These are phyloP conservation scores for Drosophila gaucha DNA, from an alignment of 2,888 invertebrate genomes.

Conservation along the genomic window DNA sequence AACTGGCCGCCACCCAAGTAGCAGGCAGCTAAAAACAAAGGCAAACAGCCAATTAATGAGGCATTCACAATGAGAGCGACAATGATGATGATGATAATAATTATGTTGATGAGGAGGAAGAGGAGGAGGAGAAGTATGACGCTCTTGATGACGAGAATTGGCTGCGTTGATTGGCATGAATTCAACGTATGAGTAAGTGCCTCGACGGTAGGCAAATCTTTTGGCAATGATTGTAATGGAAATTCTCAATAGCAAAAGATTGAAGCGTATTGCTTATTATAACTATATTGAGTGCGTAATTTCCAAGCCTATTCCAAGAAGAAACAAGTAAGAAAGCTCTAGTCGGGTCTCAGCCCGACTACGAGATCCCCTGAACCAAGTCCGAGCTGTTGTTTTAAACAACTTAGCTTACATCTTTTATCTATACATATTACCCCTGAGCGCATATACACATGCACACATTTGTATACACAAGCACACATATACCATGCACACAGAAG, in stretches of 20 bases:
- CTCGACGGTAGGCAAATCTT: constrained; percentile 12
- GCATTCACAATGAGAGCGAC: constrained; percentile 7
- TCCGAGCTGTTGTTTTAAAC: too few species aligned
- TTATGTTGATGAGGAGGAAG: not conserved
- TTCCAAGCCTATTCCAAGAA: not conserved
- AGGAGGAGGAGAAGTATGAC: not conserved
- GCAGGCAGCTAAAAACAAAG: constrained; percentile 29
- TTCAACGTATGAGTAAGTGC: constrained; percentile 8
- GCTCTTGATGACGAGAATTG: constrained; percentile 12
- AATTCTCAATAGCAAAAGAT: constrained; percentile 6
- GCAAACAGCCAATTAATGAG: constrained; percentile 42
- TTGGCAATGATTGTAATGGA: constrained; percentile 11
- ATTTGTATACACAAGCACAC: too few species aligned
- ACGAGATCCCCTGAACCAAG: too few species aligned
- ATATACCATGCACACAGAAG: too few species aligned
- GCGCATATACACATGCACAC: too few species aligned
- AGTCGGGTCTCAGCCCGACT: too few species aligned
- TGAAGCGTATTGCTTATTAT: constrained; percentile 16
- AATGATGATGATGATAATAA: not conserved
- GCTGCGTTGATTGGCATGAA: constrained; percentile 12
- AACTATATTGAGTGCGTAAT: constrained; percentile 4
- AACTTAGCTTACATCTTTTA: too few species aligned
- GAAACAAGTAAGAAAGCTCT: too few species aligned
- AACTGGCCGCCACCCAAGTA: constrained; percentile 57
- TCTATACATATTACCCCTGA: too few species aligned